Evolutionary conservation across 2,113 vertebrate genomes (phyloP).

Genomic region (Cercocebus atys): DNA sequence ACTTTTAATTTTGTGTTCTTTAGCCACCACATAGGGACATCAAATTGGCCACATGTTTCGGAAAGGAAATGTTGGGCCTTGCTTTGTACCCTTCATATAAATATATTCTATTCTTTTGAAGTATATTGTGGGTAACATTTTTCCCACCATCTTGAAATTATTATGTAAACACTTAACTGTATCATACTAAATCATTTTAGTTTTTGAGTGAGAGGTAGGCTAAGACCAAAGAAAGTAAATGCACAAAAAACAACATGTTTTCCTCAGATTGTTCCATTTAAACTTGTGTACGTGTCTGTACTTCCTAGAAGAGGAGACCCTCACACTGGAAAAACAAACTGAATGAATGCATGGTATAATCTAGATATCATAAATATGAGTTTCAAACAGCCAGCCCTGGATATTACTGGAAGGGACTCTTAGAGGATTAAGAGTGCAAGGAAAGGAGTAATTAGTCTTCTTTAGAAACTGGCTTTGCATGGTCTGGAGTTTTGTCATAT

Average conservation of each 20-base stretch:
- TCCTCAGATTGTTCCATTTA: conserved; percentile 72
- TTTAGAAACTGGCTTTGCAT: conserved; percentile 50
- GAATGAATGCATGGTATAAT: conserved; percentile 15
- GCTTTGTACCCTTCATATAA: conserved; percentile 72
- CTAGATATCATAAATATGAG: conserved; percentile 52
- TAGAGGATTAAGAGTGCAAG: conserved; percentile 43
- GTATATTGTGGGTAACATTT: conserved; percentile 77
- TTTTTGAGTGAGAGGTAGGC: conserved; percentile 77
- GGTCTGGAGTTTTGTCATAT: neutral
- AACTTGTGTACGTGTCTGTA: conserved; percentile 54
- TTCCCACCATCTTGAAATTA: conserved; percentile 80
- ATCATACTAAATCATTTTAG: conserved; percentile 79
- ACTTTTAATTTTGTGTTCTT: conserved; percentile 72
- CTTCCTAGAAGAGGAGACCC: conserved; percentile 3
- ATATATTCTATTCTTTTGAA: conserved; percentile 78
- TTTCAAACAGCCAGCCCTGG: conserved; percentile 54
- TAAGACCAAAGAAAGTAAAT: conserved; percentile 79
- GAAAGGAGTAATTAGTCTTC: conserved; percentile 49
- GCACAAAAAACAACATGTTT: conserved; percentile 62
- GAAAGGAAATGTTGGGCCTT: conserved; percentile 71
- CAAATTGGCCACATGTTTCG: conserved; percentile 77
- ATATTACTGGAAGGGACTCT: conserved; percentile 58
- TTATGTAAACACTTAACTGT: conserved; percentile 78
- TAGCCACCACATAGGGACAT: conserved; percentile 64
- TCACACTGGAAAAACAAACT: conserved; percentile 50